A percentile compares a stretch with the other conserved stretches of the same genome.
Conservation (phyloP, 2,113 vertebrate genomes). For the Zosterops pallidus region DNA sequence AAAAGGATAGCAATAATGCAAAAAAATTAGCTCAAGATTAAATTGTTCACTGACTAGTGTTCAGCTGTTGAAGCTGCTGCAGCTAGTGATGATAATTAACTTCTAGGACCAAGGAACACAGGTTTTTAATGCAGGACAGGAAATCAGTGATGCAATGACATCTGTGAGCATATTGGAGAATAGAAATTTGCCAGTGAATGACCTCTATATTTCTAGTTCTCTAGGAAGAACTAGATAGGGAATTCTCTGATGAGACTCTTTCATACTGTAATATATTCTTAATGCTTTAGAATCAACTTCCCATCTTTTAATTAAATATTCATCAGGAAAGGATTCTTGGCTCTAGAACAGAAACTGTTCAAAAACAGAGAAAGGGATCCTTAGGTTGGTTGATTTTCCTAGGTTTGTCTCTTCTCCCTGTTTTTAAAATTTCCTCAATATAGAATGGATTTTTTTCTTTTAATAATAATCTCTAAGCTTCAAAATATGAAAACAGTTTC, state of each 20-base stretch:
- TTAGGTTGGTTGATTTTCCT: neutral
- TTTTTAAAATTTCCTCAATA: neutral
- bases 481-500: neutral
- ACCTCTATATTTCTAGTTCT: neutral
- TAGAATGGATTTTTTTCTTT: neutral
- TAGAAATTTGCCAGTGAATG: neutral
- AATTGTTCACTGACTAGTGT: neutral
- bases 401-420: neutral
- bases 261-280: neutral
- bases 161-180: neutral
- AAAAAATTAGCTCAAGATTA: neutral
- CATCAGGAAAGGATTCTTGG: neutral
- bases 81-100: neutral
- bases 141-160: neutral
- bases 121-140: neutral
- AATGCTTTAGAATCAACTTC: neutral
- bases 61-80: neutral
- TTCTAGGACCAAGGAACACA: neutral
- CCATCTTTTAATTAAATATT: neutral
- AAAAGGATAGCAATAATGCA: neutral
- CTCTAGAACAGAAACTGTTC: neutral
- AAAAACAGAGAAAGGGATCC: neutral
- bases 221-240: neutral
- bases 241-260: neutral
- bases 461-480: neutral